Conservation (phyloP, 1,140 invertebrate species). For the Chironomus striatipennis region DNA sequence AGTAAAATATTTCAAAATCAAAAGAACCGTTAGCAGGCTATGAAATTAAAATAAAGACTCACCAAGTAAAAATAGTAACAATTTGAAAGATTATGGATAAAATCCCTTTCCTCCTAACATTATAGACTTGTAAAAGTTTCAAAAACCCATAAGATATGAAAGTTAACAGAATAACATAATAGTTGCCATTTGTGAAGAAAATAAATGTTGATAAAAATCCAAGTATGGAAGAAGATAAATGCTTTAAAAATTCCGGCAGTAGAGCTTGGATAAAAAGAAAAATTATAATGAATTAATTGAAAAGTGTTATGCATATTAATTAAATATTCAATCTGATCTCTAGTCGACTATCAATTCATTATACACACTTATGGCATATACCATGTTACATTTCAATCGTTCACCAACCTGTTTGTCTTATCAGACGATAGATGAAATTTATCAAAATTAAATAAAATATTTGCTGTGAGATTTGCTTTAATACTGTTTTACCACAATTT, state of each 20-base stretch:
- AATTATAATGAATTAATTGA: constrained; percentile 15
- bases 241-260: constrained; percentile 4
- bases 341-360: background rate
- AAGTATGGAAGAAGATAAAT: constrained; percentile 16
- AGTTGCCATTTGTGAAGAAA: background rate
- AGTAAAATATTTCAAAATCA: too few species aligned
- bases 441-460: background rate
- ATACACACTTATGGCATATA: too few species aligned
- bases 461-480: background rate
- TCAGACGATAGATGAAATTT: constrained; percentile 1
- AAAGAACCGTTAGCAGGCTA: background rate
- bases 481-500: background rate
- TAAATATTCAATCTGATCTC: background rate
- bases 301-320: constrained; percentile 10
- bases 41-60: background rate
- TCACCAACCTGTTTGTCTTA: constrained; percentile 11
- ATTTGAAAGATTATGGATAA: background rate
- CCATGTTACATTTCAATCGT: background rate
- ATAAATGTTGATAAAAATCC: background rate
- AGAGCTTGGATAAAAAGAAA: background rate
- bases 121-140: background rate
- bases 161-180: background rate
- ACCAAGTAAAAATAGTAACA: constrained; percentile 11
- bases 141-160: background rate
- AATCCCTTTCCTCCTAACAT: background rate